Evolutionary conservation across 2,888 invertebrate species (phyloP).

Genomic region (Euproctis similis): DNA sequence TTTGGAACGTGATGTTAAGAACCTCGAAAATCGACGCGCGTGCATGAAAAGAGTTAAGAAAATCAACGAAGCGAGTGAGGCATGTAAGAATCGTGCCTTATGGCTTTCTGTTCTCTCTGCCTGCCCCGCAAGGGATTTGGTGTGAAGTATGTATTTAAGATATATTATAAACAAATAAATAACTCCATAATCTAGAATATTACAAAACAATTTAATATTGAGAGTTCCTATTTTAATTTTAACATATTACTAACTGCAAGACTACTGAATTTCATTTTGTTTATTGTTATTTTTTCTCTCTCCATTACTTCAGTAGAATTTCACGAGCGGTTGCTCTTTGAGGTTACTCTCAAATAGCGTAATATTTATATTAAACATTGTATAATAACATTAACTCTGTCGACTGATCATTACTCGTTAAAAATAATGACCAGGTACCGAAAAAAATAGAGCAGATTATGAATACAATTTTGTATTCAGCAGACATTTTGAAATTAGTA

Average conservation of each 20-base stretch:
- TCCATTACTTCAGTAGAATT: slow-evolving; percentile 48
- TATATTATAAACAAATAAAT: too few species aligned
- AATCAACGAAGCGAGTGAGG: too few species aligned
- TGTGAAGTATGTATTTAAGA: too few species aligned
- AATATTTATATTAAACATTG: slow-evolving; percentile 56
- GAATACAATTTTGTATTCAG: slow-evolving; percentile 27
- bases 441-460: slow-evolving; percentile 54
- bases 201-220: neutral
- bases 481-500: too few species aligned
- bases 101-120: too few species aligned
- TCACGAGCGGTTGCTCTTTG: slow-evolving; percentile 53
- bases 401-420: slow-evolving; percentile 54
- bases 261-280: slow-evolving; percentile 34
- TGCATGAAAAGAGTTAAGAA: too few species aligned
- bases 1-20: too few species aligned
- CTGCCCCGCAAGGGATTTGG: too few species aligned
- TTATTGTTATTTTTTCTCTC: too few species aligned
- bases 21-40: too few species aligned
- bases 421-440: slow-evolving; percentile 40
- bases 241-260: slow-evolving; percentile 22
- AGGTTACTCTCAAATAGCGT: slow-evolving; percentile 48
- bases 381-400: slow-evolving; percentile 58
- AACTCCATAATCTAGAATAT: neutral
- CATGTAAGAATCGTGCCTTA: too few species aligned
- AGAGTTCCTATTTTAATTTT: slow-evolving; percentile 18